Conservation (phyloP, 2,797 vertebrate genomes). For the Neomorphus geoffroyi region DNA sequence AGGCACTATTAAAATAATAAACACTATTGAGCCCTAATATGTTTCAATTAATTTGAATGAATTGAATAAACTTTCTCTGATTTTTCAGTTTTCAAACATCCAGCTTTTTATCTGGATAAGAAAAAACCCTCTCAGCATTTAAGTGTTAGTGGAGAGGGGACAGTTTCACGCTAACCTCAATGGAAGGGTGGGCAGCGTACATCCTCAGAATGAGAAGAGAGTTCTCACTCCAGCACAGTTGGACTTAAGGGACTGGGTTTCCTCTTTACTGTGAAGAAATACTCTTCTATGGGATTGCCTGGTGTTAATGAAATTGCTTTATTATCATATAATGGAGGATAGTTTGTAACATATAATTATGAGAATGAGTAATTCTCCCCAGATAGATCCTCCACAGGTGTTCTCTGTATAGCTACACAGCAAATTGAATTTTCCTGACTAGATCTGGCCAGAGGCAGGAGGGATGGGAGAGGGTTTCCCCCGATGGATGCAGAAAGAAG, state of each 20-base stretch:
- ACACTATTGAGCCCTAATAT: neutral
- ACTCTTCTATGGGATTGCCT: neutral
- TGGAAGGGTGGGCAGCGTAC: neutral
- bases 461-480: neutral
- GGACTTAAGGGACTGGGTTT: neutral
- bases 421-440: neutral
- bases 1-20: neutral
- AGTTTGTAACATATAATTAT: neutral
- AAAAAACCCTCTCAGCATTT: fast-evolving
- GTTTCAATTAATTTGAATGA: neutral
- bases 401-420: neutral
- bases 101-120: neutral
- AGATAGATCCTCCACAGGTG: neutral
- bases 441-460: neutral
- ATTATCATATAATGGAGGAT: neutral
- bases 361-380: neutral
- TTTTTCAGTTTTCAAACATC: neutral
- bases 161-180: too few relatives aligned
- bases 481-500: neutral
- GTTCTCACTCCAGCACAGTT: neutral
- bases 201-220: neutral
- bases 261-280: neutral
- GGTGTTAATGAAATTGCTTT: neutral
- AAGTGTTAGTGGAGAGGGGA: neutral
- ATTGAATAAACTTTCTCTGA: neutral